Evolutionary conservation across 2,113 vertebrate genomes (phyloP).

Genomic region (Maylandia zebra): DNA sequence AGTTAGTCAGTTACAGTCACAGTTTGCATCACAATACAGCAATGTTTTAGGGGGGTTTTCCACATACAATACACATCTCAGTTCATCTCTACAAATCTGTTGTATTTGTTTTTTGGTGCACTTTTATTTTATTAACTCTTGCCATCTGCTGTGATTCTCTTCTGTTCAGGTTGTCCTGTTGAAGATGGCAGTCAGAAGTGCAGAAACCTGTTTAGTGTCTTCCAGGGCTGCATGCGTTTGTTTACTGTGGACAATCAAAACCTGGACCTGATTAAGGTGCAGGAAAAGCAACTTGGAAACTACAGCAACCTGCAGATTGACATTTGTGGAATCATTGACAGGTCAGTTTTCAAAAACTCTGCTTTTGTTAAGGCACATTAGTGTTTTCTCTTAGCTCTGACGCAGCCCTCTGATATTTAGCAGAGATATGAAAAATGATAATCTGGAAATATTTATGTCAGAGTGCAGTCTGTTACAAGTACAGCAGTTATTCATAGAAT

Average conservation of each 20-base stretch:
- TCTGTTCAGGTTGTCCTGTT: slow-evolving; percentile 78
- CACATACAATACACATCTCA: not conserved
- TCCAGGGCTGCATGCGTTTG: slow-evolving; percentile 89
- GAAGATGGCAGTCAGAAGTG: slow-evolving; percentile 66
- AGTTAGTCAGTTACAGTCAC: not conserved
- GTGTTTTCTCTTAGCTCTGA: not conserved
- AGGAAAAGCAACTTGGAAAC: slow-evolving; percentile 78
- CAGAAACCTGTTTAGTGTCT: slow-evolving; percentile 71
- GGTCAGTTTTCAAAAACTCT: slow-evolving; percentile 60
- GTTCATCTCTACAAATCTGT: not conserved
- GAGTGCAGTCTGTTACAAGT: not conserved
- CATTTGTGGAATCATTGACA: slow-evolving; percentile 89
- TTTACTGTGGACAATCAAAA: slow-evolving; percentile 67
- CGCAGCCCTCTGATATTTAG: accelerated
- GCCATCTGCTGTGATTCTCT: not conserved
- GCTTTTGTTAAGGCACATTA: not conserved
- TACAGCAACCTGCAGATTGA: slow-evolving; percentile 89
- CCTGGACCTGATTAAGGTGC: slow-evolving; percentile 82
- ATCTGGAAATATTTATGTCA: not conserved
- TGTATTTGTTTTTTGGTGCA: not conserved
- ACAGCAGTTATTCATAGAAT: not conserved
- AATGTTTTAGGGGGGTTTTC: not conserved
- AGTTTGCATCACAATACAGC: accelerated
- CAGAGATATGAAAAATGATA: not conserved
- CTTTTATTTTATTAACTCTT: not conserved